Evolutionary conservation across 1,140 invertebrate species (phyloP).

Genomic region (Carcinoscorpius rotundicauda): DNA sequence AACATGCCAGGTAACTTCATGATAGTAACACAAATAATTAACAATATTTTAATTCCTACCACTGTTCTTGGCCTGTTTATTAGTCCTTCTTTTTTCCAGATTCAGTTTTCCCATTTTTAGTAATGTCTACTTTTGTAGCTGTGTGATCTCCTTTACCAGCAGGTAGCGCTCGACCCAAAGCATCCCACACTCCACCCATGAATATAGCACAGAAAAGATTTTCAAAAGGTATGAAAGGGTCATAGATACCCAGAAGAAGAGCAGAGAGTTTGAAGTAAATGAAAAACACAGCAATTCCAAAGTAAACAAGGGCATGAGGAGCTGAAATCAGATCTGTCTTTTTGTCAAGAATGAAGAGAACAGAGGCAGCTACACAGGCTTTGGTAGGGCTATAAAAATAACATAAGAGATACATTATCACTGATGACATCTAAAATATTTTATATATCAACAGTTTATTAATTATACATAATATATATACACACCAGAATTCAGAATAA

Average conservation of each 20-base stretch:
- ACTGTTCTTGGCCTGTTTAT: too few species aligned
- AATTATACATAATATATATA: neutral
- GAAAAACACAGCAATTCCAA: constrained; percentile 96
- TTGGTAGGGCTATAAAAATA: constrained; percentile 73
- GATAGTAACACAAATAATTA: too few species aligned
- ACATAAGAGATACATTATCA: neutral
- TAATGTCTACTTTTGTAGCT: neutral
- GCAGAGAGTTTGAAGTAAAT: constrained; percentile 98
- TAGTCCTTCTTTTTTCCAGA: constrained; percentile 3
- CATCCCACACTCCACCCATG: constrained; percentile 96
- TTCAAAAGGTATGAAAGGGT: constrained; percentile 96
- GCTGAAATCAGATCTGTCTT: constrained; percentile 92
- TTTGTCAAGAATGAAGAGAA: constrained; percentile 92
- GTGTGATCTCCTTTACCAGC: neutral
- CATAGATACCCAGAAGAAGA: constrained; percentile 87
- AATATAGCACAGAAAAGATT: constrained; percentile 94
- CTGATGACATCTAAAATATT: neutral
- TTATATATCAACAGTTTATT: constrained; percentile 3
- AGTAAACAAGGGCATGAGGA: constrained; percentile 91
- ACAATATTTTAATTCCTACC: too few species aligned
- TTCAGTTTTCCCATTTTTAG: neutral
- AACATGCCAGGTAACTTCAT: too few species aligned
- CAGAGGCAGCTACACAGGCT: constrained; percentile 82
- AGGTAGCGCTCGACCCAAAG: constrained; percentile 27
- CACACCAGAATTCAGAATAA: neutral